These are phyloP conservation scores for Sebastes itinus DNA, from an alignment of 2,797 vertebrate species.

Conservation along the genomic window DNA sequence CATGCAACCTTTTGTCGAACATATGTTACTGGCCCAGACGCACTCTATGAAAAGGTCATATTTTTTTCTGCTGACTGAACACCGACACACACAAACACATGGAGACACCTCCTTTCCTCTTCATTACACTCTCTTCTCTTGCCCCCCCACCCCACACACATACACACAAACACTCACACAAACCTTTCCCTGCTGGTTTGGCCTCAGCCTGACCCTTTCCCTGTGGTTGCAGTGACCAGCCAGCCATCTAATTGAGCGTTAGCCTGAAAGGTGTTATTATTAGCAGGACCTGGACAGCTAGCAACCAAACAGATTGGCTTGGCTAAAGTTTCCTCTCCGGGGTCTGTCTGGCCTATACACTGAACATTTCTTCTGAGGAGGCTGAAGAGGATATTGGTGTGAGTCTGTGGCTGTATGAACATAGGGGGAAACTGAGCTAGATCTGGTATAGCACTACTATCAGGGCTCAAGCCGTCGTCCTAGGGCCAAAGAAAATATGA, in stretches of 20 bases:
- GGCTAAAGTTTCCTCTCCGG: constrained; percentile 21
- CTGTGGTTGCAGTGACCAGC: constrained; percentile 42
- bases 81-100: constrained; percentile 24
- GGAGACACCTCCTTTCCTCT: constrained; percentile 30
- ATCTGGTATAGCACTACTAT: not conserved
- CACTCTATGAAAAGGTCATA: constrained; percentile 59
- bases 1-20: constrained; percentile 44
- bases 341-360: not conserved
- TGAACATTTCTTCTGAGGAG: not conserved
- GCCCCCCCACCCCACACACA: not conserved
- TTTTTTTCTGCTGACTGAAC: constrained; percentile 62
- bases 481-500: too few species aligned
- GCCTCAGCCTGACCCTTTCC: constrained; percentile 45
- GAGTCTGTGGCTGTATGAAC: constrained; percentile 5
- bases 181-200: constrained; percentile 39
- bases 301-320: constrained; percentile 36
- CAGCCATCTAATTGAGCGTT: constrained; percentile 52
- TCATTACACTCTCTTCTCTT: constrained; percentile 12
- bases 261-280: constrained; percentile 48
- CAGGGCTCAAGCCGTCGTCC: too few species aligned
- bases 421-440: not conserved
- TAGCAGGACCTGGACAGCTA: constrained; percentile 28
- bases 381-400: not conserved
- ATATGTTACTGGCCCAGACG: constrained; percentile 50
- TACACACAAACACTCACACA: not conserved